Evolutionary conservation across 2,888 invertebrate genomes (phyloP), one percentile per base, ranked within the genome.

Genomic region (Taenaris catops): DNA sequence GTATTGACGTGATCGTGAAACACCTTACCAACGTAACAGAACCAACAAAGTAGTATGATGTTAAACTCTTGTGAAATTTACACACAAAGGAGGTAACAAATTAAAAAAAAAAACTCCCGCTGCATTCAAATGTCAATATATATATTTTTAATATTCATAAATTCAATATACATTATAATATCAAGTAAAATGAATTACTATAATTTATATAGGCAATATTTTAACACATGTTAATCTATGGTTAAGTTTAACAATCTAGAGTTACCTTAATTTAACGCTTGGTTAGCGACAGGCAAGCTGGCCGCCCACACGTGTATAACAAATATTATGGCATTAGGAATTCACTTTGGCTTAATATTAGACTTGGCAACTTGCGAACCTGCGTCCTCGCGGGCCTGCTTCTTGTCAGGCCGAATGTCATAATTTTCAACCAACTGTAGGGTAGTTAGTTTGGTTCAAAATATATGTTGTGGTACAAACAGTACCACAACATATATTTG

Each of bases 91-190:
- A n/a, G n/a, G n/a, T n/a, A n/a, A n/a, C n/a, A n/a, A n/a, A n/a
- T n/a, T 14, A 25, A 29, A 31, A 19, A 25, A 38, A 38, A 47
- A 29, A 50, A 29, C 35, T 31, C 21, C 16, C 8, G 21, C 64
- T 59, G 74, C 70, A 72, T 79, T 80, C 83, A 80, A 76, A 67
- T 81, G 70, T 84, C 83, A 83, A 84, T 86, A 84, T 84, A 83
- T 83, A 83, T 81, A 80, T 80, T 69, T 81, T 81, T 83, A 86
- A 86, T 86, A 75, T 86, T 84, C 84, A 86, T 86, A 86, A 84
- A 84, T 86, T 86, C 76, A 84, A 86, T 86, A 84, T 86, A 86
- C 86, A 86, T 84, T 79, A 81, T 84, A 84, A 84, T 84, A 80
- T 84, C 75, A 81, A 86, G 79, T 83, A 83, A 84, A 83, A 80